Percentiles rank a stretch among this genome's conserved stretches.
Conservation (phyloP, 2,888 invertebrate species). For the Spodoptera exigua region DNA sequence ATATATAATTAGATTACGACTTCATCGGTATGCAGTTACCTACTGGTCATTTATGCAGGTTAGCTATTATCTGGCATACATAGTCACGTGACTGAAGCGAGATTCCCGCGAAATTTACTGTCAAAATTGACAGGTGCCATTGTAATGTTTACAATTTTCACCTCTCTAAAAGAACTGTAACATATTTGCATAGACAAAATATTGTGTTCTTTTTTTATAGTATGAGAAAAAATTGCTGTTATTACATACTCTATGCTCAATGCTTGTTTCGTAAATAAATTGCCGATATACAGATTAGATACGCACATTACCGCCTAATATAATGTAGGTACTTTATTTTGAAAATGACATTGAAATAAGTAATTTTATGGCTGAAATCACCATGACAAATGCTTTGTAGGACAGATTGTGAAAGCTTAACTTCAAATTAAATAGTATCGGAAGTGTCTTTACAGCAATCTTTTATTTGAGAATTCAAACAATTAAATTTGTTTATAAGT, state of each 20-base stretch:
- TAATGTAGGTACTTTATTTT: conserved; percentile 13
- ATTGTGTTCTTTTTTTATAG: not conserved
- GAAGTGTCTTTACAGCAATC: not conserved
- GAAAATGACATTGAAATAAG: conserved; percentile 34
- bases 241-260: not conserved
- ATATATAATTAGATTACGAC: conserved; percentile 56
- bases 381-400: conserved; percentile 15
- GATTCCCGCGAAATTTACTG: too few species aligned
- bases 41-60: conserved; percentile 18
- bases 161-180: not conserved
- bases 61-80: conserved; percentile 20
- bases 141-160: not conserved
- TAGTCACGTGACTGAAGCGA: not conserved
- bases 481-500: too few species aligned
- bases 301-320: conserved; percentile 21
- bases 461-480: too few species aligned
- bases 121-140: too few species aligned
- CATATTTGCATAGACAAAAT: too few species aligned
- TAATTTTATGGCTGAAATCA: conserved; percentile 44
- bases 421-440: conserved; percentile 22
- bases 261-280: conserved; percentile 19
- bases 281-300: conserved; percentile 27
- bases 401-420: conserved; percentile 28
- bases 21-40: conserved; percentile 36
- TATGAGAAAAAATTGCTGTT: not conserved